Base-by-base conservation (phyloP, 1,140 invertebrate species). In the Prorops nasuta region DNA sequence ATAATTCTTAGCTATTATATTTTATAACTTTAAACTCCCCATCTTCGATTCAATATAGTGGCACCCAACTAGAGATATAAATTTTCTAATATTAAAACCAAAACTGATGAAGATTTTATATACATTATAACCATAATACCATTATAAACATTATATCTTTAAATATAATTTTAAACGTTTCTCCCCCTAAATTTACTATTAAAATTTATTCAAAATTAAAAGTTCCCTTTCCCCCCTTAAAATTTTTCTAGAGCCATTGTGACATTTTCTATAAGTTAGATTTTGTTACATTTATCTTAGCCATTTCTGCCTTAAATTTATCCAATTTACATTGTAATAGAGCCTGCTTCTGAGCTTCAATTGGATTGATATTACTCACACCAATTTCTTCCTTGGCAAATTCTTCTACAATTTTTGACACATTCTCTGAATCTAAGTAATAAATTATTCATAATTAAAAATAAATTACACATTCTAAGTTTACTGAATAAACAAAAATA, bases 201-300 rank as follows among this genome's bases (percentile, higher is more conserved):
- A n/a, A n/a, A n/a, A n/a, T n/a, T n/a, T n/a, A n/a, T n/a, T n/a
- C n/a, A n/a, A n/a, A n/a, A n/a, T n/a, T n/a, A n/a, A n/a, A n/a
- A n/a, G n/a, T n/a, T n/a, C n/a, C n/a, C n/a, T n/a, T n/a, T n/a
- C n/a, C n/a, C n/a, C n/a, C n/a, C n/a, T n/a, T n/a, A n/a, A n/a
- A n/a, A 37, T 54, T 36, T 12, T 17, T 40, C 35, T 21, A 42
- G 24, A 31, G 47, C 40, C 24, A 18, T 34, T 32, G 14, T n/a
- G 10, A 20, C 15, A 3, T 19, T 10, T 42, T 31, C 51, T 18
- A 51, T 31, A 35, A 15, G 19, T n/a, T n/a, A n/a, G n/a, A n/a
- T n/a, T n/a, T n/a, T n/a, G n/a, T 55, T 60, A 72, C 70, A 44
- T 64, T 54, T 22, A 55, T 36, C 31, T 66, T 62, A 2, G n/a